Conservation (phyloP, 2,797 vertebrate genomes). For the Philypnodon macrostomus region DNA sequence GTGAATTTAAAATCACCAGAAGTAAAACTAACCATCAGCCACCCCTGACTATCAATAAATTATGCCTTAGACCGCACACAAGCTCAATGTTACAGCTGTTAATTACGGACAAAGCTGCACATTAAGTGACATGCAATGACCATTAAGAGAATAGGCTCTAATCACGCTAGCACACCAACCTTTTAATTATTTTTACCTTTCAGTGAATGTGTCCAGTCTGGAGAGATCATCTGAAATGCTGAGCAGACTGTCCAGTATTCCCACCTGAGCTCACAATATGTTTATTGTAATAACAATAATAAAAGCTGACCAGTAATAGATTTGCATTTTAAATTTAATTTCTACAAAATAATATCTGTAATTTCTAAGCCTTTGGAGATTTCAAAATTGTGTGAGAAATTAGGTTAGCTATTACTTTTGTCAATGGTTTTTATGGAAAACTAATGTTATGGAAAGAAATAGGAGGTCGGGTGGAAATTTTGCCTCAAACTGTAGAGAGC, state of each 20-base stretch:
- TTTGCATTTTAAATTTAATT: background rate
- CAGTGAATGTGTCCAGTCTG: conserved; percentile 86
- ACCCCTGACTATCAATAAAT: conserved; percentile 57
- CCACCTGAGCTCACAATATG: conserved; percentile 78
- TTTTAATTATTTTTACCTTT: conserved; percentile 81
- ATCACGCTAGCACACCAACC: too few relatives aligned
- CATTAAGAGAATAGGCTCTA: background rate
- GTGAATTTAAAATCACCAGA: conserved; percentile 53
- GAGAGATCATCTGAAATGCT: conserved; percentile 89
- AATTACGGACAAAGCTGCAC: conserved; percentile 31
- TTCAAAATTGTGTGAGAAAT: too few relatives aligned
- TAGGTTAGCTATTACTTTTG: background rate
- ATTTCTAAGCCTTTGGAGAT: background rate
- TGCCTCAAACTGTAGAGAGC: conserved; percentile 58
- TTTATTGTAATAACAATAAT: conserved; percentile 13
- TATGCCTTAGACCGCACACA: conserved; percentile 31
- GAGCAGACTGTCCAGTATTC: conserved; percentile 90
- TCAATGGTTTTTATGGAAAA: background rate
- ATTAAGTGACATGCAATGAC: conserved; percentile 1
- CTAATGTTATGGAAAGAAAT: conserved; percentile 36
- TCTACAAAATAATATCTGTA: too few relatives aligned
- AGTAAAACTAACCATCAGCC: conserved; percentile 48
- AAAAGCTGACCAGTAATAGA: background rate
- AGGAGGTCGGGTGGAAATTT: conserved; percentile 68
- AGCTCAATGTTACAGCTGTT: conserved; percentile 33